Evolutionary conservation across 2,113 vertebrate species (phyloP).

Genomic region (Phaethon lepturus): DNA sequence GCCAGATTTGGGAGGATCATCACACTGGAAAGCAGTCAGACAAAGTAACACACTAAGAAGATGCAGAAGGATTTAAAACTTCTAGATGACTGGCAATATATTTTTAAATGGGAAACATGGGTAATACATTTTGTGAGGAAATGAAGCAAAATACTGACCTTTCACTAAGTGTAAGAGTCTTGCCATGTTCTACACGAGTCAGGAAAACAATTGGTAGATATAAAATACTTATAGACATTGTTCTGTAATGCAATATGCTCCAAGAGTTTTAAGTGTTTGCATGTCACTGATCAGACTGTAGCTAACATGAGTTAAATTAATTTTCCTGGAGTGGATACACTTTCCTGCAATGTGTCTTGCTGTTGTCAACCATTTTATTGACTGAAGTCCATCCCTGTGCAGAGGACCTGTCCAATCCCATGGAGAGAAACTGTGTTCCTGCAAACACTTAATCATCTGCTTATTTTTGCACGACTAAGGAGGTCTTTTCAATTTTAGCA

Average conservation of each 20-base stretch:
- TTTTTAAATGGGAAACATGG: background rate
- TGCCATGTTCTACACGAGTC: background rate
- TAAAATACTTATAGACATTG: background rate
- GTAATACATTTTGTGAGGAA: accelerated
- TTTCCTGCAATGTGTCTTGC: background rate
- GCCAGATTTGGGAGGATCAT: background rate
- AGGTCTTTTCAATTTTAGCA: background rate
- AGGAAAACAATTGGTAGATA: background rate
- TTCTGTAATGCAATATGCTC: background rate
- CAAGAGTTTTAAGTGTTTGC: background rate
- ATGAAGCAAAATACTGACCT: background rate
- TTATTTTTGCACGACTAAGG: background rate
- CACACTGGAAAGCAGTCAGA: background rate
- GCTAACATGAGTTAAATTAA: background rate
- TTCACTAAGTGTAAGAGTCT: background rate
- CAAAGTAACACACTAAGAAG: background rate
- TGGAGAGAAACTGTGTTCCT: background rate
- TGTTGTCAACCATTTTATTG: background rate
- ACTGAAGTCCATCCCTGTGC: background rate
- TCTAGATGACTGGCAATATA: background rate
- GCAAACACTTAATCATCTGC: background rate
- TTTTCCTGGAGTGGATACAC: background rate
- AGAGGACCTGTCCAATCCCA: background rate
- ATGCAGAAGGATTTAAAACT: background rate
- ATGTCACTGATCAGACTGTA: background rate